These are phyloP conservation scores for Acronicta alni DNA, from an alignment of 2,888 invertebrate genomes.

Conservation along the genomic window DNA sequence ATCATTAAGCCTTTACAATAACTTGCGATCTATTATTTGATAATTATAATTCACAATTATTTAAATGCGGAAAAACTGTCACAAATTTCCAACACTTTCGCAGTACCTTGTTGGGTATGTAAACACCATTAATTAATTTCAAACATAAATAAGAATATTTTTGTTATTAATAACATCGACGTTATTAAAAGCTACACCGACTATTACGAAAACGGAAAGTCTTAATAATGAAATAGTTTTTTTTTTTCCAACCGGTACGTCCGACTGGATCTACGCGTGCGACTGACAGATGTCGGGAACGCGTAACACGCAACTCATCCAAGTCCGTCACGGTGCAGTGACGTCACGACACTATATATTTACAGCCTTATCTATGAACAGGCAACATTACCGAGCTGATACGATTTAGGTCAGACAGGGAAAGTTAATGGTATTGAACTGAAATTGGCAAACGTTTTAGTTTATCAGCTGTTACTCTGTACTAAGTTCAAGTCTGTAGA, in stretches of 20 bases:
- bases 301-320: slow-evolving; percentile 71
- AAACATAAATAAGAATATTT: not conserved
- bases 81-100: slow-evolving; percentile 4
- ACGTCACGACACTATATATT: slow-evolving; percentile 71
- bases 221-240: slow-evolving; percentile 2
- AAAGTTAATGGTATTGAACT: slow-evolving; percentile 38
- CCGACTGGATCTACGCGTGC: slow-evolving; percentile 62
- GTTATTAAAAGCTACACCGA: slow-evolving; percentile 1
- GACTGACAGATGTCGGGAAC: slow-evolving; percentile 64
- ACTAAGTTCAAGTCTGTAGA: slow-evolving; percentile 46
- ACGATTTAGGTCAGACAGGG: slow-evolving; percentile 52
- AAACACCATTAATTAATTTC: slow-evolving; percentile 19
- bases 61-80: slow-evolving; percentile 2
- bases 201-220: slow-evolving; percentile 7
- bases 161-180: slow-evolving; percentile 10
- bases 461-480: slow-evolving; percentile 14
- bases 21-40: slow-evolving; percentile 6
- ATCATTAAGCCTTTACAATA: slow-evolving; percentile 1
- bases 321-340: slow-evolving; percentile 71
- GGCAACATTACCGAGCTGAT: slow-evolving; percentile 30
- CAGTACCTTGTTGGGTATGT: not conserved
- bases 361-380: slow-evolving; percentile 57
- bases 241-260: slow-evolving; percentile 57
- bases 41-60: slow-evolving; percentile 7
- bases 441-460: slow-evolving; percentile 38